Base-by-base conservation (phyloP, 1,140 invertebrate genomes). In the Drosophila sechellia region DNA sequence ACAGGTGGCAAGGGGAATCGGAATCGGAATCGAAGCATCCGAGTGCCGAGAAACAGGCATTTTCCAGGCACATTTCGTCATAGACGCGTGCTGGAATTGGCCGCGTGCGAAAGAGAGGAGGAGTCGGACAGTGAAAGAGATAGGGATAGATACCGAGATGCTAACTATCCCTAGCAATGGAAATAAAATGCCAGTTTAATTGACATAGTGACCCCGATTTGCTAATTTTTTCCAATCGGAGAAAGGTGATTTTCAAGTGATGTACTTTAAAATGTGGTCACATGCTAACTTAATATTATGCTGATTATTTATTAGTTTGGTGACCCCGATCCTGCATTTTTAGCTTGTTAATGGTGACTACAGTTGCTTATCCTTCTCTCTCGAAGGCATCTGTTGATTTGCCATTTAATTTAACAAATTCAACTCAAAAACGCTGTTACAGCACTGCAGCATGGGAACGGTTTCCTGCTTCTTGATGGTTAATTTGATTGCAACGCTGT, bases 71-170 rank as follows among this genome's bases (percentile, higher is more conserved):
- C 65, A 79, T 84, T 84, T 71, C 76, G 40, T 84, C 60, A 76
- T 63, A 63, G 76, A 55, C 80, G 71, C 80, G 80, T 84, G 80
- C 80, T 84, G 76, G 80, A 84, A 84, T 76, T 84, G 79, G 49
- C 53, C 48, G 50, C 0, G 22, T 20, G 48, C 48, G 53, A 58
- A 31, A 25, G 13, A 17, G 12, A 52, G 3, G 27, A 27, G 13
- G 8, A 13, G 25, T 12, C 11, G 45, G 17, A 6, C 13, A 31
- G 46, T 4, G n/a, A 55, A 12, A 6, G 13, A 15, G 52, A 39
- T 3, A 4, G 27, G 27, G 35, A 13, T 11, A 37, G 3, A 4
- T 5, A 13, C 6, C 25, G 4, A 43, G 15, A 43, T 20, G 42
- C 15, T 15, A 43, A 43, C 6, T 20, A 15, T 17, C 13, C 4